Evolutionary conservation across 2,888 invertebrate species (phyloP), one percentile per base, ranked within the genome.

Genomic region (Dolomedes plantarius): DNA sequence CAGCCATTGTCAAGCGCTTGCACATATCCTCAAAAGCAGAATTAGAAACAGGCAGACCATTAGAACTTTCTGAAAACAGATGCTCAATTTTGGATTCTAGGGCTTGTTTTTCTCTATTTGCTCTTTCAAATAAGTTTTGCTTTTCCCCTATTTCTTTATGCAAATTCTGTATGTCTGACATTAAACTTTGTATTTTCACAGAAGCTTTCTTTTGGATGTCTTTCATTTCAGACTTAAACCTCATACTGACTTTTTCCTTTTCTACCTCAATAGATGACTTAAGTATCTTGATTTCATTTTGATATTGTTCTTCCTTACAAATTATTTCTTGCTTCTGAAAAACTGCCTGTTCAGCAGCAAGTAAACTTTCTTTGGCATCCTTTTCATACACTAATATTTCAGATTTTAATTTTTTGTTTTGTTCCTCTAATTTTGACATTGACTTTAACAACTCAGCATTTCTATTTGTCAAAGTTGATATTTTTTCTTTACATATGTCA

Each of bases 81-180:
- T 56, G 72, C 23, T 73, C 72, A 23, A 83, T 16, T 67, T 83
- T 72, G 0, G 83, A 72, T 65, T 83, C 83, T 13, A 83, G 39
- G 7, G 83, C 77, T 41, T 83, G 76, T 19, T 68, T 72, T 11
- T 83, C 83, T 16, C 83, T 27, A 0, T 46, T 36, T 5, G 77
- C 76, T 19, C 56, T 83, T 29, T 83, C 83, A 31, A 83, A 83
- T 19, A 83, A 31, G 31, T 72, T 72, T 29, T 83, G 83, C 32
- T 67, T 72, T 2, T 77, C 83, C 7, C 77, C 56, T 16, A 56
- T 72, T 56, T 83, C 77, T 29, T 62, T 50, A 11, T 83, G 83
- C 28, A 83, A 56, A 1, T 7, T 1, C 23, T 77, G 27, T 13
- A 83, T 83, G 13, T 83, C 83, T 16, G 50, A 65, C 77, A 83